phyloP scores from a whole-genome alignment of 2,797 vertebrate species.

The Eulemur rubriventer region DNA sequence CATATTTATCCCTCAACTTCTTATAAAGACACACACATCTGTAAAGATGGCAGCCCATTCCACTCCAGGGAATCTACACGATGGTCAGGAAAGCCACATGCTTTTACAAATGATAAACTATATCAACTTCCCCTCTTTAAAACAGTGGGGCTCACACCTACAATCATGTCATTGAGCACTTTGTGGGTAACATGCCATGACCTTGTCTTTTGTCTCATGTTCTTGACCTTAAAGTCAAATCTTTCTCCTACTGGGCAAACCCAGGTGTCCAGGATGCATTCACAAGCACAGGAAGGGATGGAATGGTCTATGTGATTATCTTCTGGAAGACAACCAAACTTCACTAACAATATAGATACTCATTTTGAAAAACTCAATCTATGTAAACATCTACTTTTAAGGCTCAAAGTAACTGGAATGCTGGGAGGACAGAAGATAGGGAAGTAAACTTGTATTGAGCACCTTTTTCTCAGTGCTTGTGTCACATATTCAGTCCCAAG shows the following conservation, averaged over 20 bases:
- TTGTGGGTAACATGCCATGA: not conserved
- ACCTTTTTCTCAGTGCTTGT: not conserved
- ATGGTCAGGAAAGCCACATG: not conserved
- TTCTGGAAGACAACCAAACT: not conserved
- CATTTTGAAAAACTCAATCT: not conserved
- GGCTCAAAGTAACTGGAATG: not conserved
- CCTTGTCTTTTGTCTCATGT: fast-evolving
- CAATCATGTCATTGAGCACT: not conserved
- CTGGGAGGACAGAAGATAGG: not conserved
- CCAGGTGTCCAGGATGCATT: not conserved
- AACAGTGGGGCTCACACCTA: not conserved
- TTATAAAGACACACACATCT: not conserved
- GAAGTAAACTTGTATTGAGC: not conserved
- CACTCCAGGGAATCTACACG: not conserved
- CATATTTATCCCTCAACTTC: not conserved
- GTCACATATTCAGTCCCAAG: not conserved
- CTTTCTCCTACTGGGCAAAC: not conserved
- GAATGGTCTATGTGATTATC: not conserved
- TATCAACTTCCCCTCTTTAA: not conserved
- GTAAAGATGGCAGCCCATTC: not conserved
- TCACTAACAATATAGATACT: not conserved
- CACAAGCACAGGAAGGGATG: not conserved
- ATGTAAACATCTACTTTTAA: not conserved
- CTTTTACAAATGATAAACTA: not conserved
- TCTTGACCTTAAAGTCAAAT: not conserved